phyloP scores from a whole-genome alignment of 2,797 vertebrate species.

The Rousettus madagascariensis region DNA sequence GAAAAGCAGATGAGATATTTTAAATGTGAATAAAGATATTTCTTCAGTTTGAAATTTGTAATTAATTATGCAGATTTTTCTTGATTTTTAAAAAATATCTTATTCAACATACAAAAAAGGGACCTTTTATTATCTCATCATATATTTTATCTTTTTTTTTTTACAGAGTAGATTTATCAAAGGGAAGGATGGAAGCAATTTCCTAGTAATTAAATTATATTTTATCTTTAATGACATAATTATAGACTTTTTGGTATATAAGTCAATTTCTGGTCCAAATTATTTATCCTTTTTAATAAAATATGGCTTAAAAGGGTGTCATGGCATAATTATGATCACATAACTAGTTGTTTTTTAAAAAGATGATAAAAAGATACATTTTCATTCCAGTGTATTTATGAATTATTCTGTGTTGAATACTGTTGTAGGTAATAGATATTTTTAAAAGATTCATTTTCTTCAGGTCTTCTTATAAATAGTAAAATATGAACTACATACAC shows the following conservation, averaged over 20 bases:
- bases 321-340: background rate
- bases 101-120: background rate
- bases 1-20: background rate
- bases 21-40: background rate
- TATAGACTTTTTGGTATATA: background rate
- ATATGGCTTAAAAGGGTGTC: background rate
- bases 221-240: background rate
- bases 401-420: background rate
- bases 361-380: background rate
- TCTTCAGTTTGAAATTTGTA: background rate
- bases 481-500: background rate
- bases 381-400: background rate
- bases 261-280: background rate
- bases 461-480: background rate
- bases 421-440: background rate
- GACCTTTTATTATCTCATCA: background rate
- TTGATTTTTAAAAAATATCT: background rate
- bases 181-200: background rate
- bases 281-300: background rate
- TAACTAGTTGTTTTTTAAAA: background rate
- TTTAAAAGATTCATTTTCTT: background rate
- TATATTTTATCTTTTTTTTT: background rate
- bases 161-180: background rate
- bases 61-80: background rate
- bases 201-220: background rate